Evolutionary conservation across 2,113 vertebrate genomes (phyloP).

Genomic region (Pimephales promelas): DNA sequence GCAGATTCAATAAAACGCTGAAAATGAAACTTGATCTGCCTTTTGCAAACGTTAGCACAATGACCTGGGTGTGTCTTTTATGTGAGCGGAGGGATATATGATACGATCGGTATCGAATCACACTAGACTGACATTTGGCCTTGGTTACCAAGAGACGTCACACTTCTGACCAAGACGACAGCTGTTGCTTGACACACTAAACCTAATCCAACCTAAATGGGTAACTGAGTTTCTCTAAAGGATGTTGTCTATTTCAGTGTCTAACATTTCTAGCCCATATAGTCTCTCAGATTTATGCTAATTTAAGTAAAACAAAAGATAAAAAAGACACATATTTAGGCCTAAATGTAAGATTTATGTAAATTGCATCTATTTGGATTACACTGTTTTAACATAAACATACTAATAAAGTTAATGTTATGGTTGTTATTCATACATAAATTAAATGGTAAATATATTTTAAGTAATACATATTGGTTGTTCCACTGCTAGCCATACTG

Average conservation of each 20-base stretch:
- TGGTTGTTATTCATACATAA: not conserved
- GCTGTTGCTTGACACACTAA: slow-evolving; percentile 28
- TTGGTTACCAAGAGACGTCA: slow-evolving; percentile 29
- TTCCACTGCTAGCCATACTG: not conserved
- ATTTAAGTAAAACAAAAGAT: not conserved
- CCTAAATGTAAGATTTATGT: not conserved
- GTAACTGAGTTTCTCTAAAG: not conserved
- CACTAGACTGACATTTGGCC: slow-evolving; percentile 25
- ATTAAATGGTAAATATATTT: not conserved
- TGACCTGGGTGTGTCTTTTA: slow-evolving; percentile 19
- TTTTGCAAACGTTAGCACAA: slow-evolving; percentile 15
- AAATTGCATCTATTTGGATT: not conserved
- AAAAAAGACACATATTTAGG: not conserved
- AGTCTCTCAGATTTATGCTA: not conserved
- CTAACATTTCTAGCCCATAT: not conserved
- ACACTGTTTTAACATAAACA: not conserved
- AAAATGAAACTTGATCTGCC: slow-evolving; percentile 7
- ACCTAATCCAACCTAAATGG: not conserved
- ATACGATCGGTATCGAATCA: slow-evolving; percentile 41
- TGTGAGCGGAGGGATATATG: slow-evolving; percentile 37
- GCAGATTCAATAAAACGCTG: not conserved
- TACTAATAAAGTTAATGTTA: not conserved
- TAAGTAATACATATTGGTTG: not conserved
- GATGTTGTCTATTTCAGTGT: not conserved
- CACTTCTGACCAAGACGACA: not conserved